Percentiles rank a stretch among this genome's conserved stretches.
Evolutionary conservation across 2,113 vertebrate species (phyloP).

Genomic region (Tricholaema leucomelas): DNA sequence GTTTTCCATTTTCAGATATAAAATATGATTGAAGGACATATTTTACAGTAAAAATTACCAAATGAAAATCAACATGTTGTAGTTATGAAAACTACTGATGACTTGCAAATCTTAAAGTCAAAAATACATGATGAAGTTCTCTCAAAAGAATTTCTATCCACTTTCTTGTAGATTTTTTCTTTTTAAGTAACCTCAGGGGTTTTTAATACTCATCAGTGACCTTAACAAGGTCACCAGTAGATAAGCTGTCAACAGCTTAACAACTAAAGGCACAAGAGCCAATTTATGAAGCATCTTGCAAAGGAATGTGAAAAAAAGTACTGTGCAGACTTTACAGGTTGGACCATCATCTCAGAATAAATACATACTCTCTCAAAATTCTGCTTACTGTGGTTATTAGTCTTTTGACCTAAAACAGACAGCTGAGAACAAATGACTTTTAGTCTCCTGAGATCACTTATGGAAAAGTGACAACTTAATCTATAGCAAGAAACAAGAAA

Average conservation of each 20-base stretch:
- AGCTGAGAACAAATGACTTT: not conserved
- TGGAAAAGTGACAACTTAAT: not conserved
- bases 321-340: not conserved
- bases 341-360: not conserved
- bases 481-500: not conserved
- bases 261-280: not conserved
- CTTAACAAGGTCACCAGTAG: not conserved
- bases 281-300: not conserved
- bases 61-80: not conserved
- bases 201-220: not conserved
- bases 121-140: not conserved
- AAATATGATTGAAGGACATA: not conserved
- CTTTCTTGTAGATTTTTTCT: not conserved
- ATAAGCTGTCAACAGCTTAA: not conserved
- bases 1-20: not conserved
- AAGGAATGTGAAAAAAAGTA: not conserved
- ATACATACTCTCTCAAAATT: not conserved
- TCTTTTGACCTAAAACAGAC: not conserved
- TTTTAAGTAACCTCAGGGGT: not conserved
- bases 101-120: not conserved
- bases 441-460: not conserved
- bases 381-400: not conserved
- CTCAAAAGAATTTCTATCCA: not conserved
- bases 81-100: not conserved
- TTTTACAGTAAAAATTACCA: not conserved